phyloP scores from a whole-genome alignment of 2,113 vertebrate species.

The Butastur rufipennis region DNA sequence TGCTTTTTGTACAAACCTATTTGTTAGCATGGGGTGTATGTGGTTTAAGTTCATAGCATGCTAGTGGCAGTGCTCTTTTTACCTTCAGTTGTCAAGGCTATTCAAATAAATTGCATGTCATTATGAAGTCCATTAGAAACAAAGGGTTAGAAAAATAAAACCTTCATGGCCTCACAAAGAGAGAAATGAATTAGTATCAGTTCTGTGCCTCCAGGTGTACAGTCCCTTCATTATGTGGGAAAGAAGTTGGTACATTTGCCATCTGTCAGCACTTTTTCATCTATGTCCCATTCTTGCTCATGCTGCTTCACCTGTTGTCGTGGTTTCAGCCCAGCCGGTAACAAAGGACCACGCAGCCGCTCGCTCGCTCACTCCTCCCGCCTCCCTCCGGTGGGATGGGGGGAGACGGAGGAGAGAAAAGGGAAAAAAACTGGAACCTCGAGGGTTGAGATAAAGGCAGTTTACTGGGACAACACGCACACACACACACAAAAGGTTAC shows the following conservation, averaged over 20 bases:
- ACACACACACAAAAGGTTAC: no score
- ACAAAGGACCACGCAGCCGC: no score
- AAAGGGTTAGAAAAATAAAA: slow-evolving; percentile 40
- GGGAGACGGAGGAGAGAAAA: no score
- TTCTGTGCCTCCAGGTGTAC: neutral
- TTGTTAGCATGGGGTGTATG: neutral
- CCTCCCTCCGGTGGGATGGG: no score
- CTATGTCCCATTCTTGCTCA: neutral
- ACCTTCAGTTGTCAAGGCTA: neutral
- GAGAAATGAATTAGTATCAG: slow-evolving; percentile 27
- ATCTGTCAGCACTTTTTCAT: slow-evolving; percentile 33
- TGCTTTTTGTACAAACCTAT: neutral
- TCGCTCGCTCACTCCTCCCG: no score
- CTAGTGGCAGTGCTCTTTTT: neutral
- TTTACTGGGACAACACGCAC: no score
- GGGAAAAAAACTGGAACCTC: no score
- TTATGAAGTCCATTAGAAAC: neutral
- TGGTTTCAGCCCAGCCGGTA: no score
- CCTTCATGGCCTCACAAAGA: neutral
- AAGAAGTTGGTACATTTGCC: neutral
- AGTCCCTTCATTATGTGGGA: slow-evolving; percentile 12
- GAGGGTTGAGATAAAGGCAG: no score
- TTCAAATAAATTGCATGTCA: neutral
- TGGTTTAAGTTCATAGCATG: neutral
- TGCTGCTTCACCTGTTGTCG: neutral